Conservation (phyloP, 2,797 vertebrate genomes). For the Helostoma temminkii region DNA sequence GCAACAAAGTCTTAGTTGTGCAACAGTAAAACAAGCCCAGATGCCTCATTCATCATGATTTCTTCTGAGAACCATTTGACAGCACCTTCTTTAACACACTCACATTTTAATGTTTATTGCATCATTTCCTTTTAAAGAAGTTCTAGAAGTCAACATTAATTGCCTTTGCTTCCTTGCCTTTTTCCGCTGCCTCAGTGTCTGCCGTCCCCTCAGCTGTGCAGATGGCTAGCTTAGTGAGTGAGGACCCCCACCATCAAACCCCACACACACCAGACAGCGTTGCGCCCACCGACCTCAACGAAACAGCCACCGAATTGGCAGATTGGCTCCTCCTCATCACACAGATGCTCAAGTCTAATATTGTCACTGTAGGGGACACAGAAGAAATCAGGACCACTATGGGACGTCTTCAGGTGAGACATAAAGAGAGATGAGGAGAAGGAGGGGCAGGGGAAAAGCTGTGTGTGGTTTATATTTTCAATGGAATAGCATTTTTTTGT, state of each 20-base stretch:
- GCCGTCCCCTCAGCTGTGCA: constrained; percentile 85
- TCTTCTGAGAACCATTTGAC: constrained; percentile 48
- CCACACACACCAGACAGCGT: constrained; percentile 85
- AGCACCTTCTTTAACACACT: constrained; percentile 36
- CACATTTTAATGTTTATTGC: constrained; percentile 37
- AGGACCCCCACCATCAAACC: constrained; percentile 80
- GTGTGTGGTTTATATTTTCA: not conserved
- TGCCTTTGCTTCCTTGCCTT: not conserved
- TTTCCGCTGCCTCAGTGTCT: constrained; percentile 60
- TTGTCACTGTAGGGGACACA: constrained; percentile 96
- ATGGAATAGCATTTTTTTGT: not conserved
- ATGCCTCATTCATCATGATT: constrained; percentile 49
- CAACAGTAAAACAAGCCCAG: constrained; percentile 21
- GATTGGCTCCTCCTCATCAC: constrained; percentile 95
- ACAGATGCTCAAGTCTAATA: constrained; percentile 98
- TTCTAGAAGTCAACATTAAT: constrained; percentile 37
- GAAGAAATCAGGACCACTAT: constrained; percentile 95
- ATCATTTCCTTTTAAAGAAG: constrained; percentile 49
- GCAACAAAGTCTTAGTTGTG: constrained; percentile 28
- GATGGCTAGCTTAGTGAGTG: constrained; percentile 85
- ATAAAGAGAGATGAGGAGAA: not conserved
- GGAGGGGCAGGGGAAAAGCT: not conserved
- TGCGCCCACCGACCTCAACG: constrained; percentile 90
- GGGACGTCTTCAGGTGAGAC: constrained; percentile 91
- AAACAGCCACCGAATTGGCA: constrained; percentile 92